Evolutionary conservation across 2,888 invertebrate genomes (phyloP).

Genomic region (Megastigmus dorsalis): DNA sequence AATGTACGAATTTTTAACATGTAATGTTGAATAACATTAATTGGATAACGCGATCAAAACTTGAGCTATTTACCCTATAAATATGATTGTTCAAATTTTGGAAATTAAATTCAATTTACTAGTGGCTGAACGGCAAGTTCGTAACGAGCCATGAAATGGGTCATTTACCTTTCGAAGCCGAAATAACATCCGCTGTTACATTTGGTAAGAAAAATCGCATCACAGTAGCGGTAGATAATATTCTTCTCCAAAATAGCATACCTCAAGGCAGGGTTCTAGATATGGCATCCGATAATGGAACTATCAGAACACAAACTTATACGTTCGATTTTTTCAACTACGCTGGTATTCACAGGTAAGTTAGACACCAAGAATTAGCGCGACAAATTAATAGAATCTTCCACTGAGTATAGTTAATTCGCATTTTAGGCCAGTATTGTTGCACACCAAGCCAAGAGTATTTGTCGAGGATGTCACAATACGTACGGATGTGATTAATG

Average conservation of each 20-base stretch:
- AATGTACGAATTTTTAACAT: too few species aligned
- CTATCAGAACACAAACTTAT: constrained; percentile 83
- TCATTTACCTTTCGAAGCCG: constrained; percentile 94
- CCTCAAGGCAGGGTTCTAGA: constrained; percentile 89
- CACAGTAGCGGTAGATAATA: constrained; percentile 96
- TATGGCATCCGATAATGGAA: constrained; percentile 78
- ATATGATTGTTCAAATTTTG: too few species aligned
- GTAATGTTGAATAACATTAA: too few species aligned
- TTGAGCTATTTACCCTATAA: too few species aligned
- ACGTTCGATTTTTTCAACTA: constrained; percentile 99
- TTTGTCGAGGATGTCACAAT: constrained; percentile 92
- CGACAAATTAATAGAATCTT: background rate
- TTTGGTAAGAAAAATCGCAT: constrained; percentile 85
- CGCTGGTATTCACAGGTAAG: constrained; percentile 92
- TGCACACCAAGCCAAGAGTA: constrained; percentile 89
- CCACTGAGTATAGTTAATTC: background rate
- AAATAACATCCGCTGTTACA: constrained; percentile 82
- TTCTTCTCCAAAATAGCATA: constrained; percentile 88
- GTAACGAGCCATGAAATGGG: constrained; percentile 93
- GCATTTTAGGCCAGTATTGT: constrained; percentile 82
- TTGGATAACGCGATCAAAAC: too few species aligned
- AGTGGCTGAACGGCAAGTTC: constrained; percentile 93
- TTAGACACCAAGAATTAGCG: too few species aligned
- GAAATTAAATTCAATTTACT: constrained; percentile 50
- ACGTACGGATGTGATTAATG: constrained; percentile 81